These are phyloP conservation scores for Argynnis bischoffii DNA, from an alignment of 2,888 invertebrate genomes.

Conservation along the genomic window DNA sequence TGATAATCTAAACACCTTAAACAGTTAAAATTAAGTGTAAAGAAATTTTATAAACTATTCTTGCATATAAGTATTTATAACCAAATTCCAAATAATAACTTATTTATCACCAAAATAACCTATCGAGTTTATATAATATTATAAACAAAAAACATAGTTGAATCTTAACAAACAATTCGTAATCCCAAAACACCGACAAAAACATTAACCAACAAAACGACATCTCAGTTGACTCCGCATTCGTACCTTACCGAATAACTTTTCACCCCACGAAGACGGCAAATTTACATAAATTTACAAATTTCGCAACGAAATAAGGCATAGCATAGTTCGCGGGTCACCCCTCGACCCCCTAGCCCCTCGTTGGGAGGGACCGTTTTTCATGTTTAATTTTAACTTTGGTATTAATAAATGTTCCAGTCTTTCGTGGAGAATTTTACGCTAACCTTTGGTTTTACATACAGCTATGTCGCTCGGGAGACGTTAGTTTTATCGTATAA, in stretches of 20 bases:
- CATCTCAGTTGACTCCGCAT: conserved; percentile 36
- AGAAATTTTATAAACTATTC: no score
- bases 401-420: conserved; percentile 78
- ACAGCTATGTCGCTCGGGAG: conserved; percentile 69
- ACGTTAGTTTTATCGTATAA: conserved; percentile 73
- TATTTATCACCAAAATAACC: background rate
- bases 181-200: conserved; percentile 17
- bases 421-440: conserved; percentile 56
- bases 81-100: no score
- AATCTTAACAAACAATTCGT: conserved; percentile 11
- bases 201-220: conserved; percentile 31
- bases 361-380: conserved; percentile 61
- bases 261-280: conserved; percentile 73
- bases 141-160: background rate
- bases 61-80: no score
- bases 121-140: background rate
- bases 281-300: conserved; percentile 82
- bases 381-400: conserved; percentile 83
- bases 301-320: conserved; percentile 79
- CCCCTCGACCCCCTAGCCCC: conserved; percentile 29
- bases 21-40: no score
- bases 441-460: conserved; percentile 68
- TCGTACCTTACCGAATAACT: conserved; percentile 53
- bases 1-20: no score
- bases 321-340: conserved; percentile 58